Conservation (phyloP, 2,888 invertebrate species). For the Ceraclea dissimilis region DNA sequence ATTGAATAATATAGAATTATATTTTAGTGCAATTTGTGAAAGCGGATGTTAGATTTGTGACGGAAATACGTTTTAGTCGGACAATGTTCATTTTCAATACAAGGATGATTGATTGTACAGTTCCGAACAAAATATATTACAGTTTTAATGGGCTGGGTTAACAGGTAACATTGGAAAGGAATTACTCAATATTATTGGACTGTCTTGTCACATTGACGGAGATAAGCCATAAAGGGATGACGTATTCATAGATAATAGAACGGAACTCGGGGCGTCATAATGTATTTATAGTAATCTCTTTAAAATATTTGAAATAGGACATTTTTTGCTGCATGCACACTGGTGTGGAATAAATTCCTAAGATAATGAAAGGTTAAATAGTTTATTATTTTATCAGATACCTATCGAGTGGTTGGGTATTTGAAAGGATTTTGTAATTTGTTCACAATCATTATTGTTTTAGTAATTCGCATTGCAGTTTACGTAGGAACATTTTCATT, state of each 20-base stretch:
- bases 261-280: no score
- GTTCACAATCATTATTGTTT: conserved; percentile 11
- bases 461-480: background rate
- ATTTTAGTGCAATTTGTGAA: conserved; percentile 11
- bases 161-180: background rate
- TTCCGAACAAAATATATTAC: background rate
- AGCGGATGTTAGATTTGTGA: conserved; percentile 25
- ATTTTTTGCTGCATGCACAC: no score
- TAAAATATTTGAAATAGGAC: no score
- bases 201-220: no score
- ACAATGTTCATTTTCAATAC: conserved; percentile 18
- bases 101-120: conserved; percentile 20
- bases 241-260: no score
- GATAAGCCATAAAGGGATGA: no score
- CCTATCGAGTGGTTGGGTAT: background rate
- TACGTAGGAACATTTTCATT: background rate
- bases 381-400: no score
- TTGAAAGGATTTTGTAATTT: conserved; percentile 7
- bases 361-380: no score
- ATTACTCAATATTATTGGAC: no score
- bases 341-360: no score
- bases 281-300: no score
- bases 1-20: conserved; percentile 23
- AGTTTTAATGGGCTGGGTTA: background rate
- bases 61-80: conserved; percentile 20